phyloP scores from a whole-genome alignment of 2,113 vertebrate genomes.

The Pluvianellus socialis region DNA sequence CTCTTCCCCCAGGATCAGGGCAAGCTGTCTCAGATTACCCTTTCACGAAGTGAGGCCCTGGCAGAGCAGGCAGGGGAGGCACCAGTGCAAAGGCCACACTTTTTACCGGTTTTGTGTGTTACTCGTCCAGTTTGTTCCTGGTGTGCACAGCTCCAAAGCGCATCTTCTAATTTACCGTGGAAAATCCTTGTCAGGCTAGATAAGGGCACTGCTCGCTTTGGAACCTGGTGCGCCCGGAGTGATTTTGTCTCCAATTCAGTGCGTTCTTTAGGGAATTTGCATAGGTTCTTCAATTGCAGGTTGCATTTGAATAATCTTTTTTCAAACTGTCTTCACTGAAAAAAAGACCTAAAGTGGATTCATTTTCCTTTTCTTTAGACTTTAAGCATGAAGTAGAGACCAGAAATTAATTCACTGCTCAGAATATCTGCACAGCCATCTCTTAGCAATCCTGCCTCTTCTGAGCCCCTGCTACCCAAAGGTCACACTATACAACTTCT shows the following conservation, averaged over 20 bases:
- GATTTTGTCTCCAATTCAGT: not conserved
- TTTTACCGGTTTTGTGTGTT: accelerated
- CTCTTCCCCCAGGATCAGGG: not conserved
- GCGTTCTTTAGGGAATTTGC: accelerated
- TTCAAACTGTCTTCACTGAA: not conserved
- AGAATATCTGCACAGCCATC: not conserved
- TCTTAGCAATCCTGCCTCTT: not conserved
- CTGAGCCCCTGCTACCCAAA: not conserved
- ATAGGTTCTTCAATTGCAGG: not conserved
- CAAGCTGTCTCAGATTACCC: not conserved
- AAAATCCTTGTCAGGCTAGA: not conserved
- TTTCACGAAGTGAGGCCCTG: not conserved
- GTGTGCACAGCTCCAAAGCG: not conserved
- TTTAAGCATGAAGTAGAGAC: not conserved
- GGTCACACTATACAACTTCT: not conserved
- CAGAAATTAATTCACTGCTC: not conserved
- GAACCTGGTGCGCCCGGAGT: not conserved
- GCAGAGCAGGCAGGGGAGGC: not conserved
- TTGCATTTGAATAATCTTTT: not conserved
- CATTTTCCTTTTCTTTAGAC: not conserved
- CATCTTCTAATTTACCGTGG: not conserved
- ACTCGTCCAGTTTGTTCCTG: accelerated
- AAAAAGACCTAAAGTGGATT: not conserved
- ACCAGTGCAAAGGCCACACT: accelerated
- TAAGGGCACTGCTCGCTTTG: not conserved